A percentile compares a stretch with the other conserved stretches of the same genome.
These are phyloP conservation scores for Ceyx melanurus DNA, from an alignment of 2,113 vertebrate species.

Conservation along the genomic window DNA sequence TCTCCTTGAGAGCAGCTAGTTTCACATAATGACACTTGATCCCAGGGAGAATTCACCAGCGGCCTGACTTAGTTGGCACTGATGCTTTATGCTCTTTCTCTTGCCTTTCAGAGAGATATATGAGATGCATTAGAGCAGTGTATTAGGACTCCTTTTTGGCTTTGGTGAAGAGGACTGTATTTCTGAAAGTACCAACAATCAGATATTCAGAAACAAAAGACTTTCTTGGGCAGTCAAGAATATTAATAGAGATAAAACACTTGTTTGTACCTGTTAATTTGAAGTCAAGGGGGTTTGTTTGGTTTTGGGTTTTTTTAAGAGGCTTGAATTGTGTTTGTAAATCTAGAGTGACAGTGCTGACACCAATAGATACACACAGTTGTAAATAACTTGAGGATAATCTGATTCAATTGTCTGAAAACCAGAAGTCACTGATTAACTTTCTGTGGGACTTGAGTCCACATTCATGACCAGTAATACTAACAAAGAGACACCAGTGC, in stretches of 20 bases:
- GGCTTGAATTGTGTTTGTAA: not conserved
- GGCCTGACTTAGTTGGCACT: constrained; percentile 46
- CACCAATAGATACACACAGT: not conserved
- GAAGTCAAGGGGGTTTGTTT: not conserved
- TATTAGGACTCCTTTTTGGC: constrained; percentile 45
- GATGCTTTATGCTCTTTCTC: constrained; percentile 29
- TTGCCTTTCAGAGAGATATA: constrained; percentile 61
- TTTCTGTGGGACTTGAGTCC: not conserved
- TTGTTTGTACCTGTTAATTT: constrained; percentile 29
- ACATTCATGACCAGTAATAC: not conserved
- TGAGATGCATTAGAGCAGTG: constrained; percentile 49
- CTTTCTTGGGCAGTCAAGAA: not conserved
- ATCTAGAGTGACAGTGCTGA: not conserved
- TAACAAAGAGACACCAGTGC: not conserved
- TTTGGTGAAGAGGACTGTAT: constrained; percentile 40
- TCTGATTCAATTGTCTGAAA: not conserved
- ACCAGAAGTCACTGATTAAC: not conserved
- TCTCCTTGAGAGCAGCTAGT: constrained; percentile 53
- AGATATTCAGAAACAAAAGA: constrained; percentile 49
- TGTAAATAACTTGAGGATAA: not conserved
- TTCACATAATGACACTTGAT: constrained; percentile 70
- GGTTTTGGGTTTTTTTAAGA: not conserved
- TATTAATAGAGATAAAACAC: constrained; percentile 27
- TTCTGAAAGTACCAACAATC: constrained; percentile 45
- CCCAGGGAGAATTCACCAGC: constrained; percentile 54